Evolutionary conservation across 2,113 vertebrate species (phyloP).

Genomic region (Formicarius rufipectus): DNA sequence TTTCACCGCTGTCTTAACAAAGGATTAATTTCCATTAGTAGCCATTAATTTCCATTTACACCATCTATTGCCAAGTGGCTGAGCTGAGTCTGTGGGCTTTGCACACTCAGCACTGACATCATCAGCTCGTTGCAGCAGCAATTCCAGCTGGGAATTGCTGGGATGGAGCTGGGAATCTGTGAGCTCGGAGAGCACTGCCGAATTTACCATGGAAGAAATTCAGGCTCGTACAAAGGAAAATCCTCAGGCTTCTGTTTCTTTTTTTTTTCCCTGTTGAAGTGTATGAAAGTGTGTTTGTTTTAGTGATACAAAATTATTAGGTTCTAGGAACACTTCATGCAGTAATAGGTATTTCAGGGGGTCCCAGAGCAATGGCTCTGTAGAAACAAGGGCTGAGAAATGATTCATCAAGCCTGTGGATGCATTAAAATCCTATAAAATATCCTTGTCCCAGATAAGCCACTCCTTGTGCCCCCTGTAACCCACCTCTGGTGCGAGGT

Average conservation of each 20-base stretch:
- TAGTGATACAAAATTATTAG: too few species aligned
- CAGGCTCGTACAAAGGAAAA: background rate
- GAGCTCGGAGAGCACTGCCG: background rate
- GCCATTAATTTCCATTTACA: background rate
- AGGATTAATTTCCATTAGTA: background rate
- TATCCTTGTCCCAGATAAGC: background rate
- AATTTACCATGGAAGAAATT: background rate
- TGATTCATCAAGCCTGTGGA: background rate
- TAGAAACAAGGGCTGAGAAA: background rate
- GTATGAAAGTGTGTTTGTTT: too few species aligned
- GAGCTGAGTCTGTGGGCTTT: background rate
- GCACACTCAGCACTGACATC: background rate
- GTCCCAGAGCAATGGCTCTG: background rate
- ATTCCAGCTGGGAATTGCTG: background rate
- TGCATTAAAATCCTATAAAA: background rate
- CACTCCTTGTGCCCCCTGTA: background rate
- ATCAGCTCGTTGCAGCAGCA: background rate
- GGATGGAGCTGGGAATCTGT: background rate
- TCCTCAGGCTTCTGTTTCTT: rapidly evolving
- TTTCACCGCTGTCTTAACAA: background rate
- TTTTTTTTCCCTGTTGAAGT: background rate
- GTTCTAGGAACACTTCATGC: background rate
- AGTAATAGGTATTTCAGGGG: background rate
- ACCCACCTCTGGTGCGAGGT: background rate
- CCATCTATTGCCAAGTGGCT: background rate